phyloP scores from a whole-genome alignment of 2,797 vertebrate species.

The Sebastes minor region DNA sequence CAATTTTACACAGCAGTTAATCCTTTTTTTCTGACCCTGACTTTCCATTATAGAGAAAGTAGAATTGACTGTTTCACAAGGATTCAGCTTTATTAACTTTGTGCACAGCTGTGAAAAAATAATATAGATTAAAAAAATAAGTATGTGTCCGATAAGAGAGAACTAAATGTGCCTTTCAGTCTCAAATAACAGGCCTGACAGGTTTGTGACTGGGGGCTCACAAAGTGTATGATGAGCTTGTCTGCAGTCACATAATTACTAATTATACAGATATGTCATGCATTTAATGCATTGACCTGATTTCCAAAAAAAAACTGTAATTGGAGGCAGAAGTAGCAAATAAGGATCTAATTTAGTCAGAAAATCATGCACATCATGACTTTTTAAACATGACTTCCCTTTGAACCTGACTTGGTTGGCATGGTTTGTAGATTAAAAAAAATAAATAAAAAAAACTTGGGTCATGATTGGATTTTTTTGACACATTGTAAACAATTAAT shows the following conservation, averaged over 20 bases:
- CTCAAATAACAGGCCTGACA: conserved; percentile 54
- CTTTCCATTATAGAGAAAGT: conserved; percentile 23
- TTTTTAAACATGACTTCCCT: background rate
- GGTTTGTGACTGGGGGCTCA: conserved; percentile 44
- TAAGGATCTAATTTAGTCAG: conserved; percentile 8
- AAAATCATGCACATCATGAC: background rate
- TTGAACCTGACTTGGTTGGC: background rate
- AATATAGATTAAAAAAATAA: conserved; percentile 46
- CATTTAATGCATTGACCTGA: conserved; percentile 47
- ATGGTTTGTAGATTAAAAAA: background rate
- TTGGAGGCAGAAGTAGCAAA: conserved; percentile 30
- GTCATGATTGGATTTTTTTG: background rate
- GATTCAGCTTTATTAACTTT: conserved; percentile 35
- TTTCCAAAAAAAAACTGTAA: conserved; percentile 35
- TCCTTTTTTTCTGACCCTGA: conserved; percentile 18
- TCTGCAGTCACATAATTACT: conserved; percentile 45
- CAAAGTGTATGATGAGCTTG: conserved; percentile 35
- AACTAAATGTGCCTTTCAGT: conserved; percentile 50
- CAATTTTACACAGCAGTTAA: conserved; percentile 14
- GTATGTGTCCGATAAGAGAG: conserved; percentile 31
- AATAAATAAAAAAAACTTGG: background rate
- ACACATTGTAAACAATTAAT: background rate
- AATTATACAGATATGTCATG: conserved; percentile 47
- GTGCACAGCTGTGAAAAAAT: conserved; percentile 1
- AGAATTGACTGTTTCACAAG: background rate